Conservation (phyloP, 2,888 invertebrate genomes). For the Sericinus montela region DNA sequence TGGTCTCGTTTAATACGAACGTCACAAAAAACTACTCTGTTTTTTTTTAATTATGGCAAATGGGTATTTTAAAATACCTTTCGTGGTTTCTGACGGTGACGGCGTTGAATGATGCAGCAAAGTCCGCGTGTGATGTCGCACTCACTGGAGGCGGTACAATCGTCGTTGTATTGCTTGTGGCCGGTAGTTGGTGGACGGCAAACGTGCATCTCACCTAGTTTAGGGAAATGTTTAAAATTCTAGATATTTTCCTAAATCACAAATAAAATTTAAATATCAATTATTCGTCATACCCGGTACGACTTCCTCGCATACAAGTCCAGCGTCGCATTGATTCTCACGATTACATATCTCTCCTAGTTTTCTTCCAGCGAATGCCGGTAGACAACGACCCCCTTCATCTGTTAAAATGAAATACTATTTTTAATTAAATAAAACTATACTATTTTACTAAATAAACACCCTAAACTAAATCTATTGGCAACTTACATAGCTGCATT, state of each 20-base stretch:
- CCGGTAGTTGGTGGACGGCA: conserved; percentile 88
- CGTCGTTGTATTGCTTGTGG: conserved; percentile 91
- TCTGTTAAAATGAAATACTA: conserved; percentile 48
- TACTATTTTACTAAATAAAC: no score
- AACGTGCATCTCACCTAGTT: conserved; percentile 80
- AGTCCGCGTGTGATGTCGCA: conserved; percentile 92
- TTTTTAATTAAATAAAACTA: no score
- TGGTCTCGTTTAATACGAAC: no score
- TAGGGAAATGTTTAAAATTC: not conserved
- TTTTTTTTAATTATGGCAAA: no score
- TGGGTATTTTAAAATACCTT: conserved; percentile 75
- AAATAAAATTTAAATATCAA: no score
- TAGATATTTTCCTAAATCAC: not conserved
- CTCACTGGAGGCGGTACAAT: conserved; percentile 89
- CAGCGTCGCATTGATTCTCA: conserved; percentile 91
- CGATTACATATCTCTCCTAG: conserved; percentile 90
- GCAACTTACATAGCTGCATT: no score
- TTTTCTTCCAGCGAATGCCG: conserved; percentile 82
- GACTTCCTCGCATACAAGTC: conserved; percentile 87
- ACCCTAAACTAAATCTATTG: no score
- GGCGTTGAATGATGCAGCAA: conserved; percentile 92
- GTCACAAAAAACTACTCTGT: no score
- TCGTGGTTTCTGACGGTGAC: conserved; percentile 90
- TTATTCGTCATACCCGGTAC: conserved; percentile 71
- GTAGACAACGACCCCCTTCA: conserved; percentile 67